Evolutionary conservation across 2,113 vertebrate species (phyloP), one percentile per base, ranked within the genome.

Genomic region (Cinclus mexicanus): DNA sequence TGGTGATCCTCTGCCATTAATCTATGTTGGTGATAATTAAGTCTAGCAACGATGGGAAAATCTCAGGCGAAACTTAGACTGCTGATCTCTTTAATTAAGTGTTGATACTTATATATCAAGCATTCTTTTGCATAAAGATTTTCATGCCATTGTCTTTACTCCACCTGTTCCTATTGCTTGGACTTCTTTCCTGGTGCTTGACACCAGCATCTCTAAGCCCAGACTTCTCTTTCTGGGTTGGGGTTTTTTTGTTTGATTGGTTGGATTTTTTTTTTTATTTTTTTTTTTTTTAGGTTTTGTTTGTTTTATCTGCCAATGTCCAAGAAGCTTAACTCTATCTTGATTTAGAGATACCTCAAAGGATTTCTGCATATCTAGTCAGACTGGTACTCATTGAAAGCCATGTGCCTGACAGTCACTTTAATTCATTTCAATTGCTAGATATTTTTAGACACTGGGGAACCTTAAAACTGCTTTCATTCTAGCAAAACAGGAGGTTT

Each of bases 101-200:
- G 86, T 69, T 81, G 31, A 8, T 89, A 49, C 20, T 41, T 61
- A 4, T 2, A 6, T 49, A 21, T 60, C 28, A 70, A 15, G 8
- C 17, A 19, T 75, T 91, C 35, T 84, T 63, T 70, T 81, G 22
- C 46, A 24, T 76, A 28, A 83, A 64, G n/a, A 4, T 85, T 90
- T 78, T 75, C 9, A 1, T 68, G 33, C 11, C 0, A 2, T 61
- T 9, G 1, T 63, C 5, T 55, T 84, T 4, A 3, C 3, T 75
- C 28, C 4, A 70, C 33, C 17, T 68, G 31, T 37, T 88, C 33
- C 9, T 1, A 3, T 68, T 87, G 23, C 52, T 76, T 56, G 16
- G 25, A 49, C 24, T 60, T 53, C 24, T 79, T 87, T 14, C 24
- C 35, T 71, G 47, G 21, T 49, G 52, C 18, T 64, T 79, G 78